A percentile compares a stretch with the other conserved stretches of the same genome.
These are phyloP conservation scores for Neolamprologus toae DNA, from an alignment of 2,113 vertebrate genomes.

Conservation along the genomic window DNA sequence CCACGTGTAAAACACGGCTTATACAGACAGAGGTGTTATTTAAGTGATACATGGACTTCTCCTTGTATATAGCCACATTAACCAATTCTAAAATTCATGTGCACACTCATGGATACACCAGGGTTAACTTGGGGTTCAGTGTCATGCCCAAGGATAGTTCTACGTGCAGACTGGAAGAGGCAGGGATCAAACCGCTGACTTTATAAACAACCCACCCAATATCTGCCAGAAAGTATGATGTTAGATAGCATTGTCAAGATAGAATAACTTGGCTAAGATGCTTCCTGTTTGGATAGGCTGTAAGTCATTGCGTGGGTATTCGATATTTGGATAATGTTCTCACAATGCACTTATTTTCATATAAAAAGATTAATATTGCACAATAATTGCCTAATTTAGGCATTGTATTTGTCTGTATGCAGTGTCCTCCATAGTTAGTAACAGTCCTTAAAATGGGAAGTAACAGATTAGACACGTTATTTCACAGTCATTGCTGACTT, in stretches of 20 bases:
- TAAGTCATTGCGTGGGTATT: neutral
- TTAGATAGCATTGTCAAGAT: neutral
- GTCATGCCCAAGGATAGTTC: neutral
- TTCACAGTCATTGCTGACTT: neutral
- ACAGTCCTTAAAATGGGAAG: neutral
- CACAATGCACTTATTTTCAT: neutral
- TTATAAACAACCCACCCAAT: neutral
- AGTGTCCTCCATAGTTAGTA: neutral
- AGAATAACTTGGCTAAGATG: neutral
- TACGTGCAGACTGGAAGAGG: neutral
- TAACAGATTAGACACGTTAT: neutral
- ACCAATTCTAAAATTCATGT: neutral
- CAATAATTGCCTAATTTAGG: neutral
- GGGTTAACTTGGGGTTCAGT: neutral
- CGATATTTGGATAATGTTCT: neutral
- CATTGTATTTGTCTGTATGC: neutral
- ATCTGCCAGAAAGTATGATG: fast-evolving
- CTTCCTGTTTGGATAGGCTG: neutral
- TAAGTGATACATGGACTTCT: neutral
- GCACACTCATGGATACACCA: neutral
- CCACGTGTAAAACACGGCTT: neutral
- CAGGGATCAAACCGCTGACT: neutral
- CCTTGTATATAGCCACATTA: neutral
- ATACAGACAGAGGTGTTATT: neutral
- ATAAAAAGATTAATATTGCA: neutral